Evolutionary conservation across 2,113 vertebrate species (phyloP).

Genomic region (Corvus moneduloides): DNA sequence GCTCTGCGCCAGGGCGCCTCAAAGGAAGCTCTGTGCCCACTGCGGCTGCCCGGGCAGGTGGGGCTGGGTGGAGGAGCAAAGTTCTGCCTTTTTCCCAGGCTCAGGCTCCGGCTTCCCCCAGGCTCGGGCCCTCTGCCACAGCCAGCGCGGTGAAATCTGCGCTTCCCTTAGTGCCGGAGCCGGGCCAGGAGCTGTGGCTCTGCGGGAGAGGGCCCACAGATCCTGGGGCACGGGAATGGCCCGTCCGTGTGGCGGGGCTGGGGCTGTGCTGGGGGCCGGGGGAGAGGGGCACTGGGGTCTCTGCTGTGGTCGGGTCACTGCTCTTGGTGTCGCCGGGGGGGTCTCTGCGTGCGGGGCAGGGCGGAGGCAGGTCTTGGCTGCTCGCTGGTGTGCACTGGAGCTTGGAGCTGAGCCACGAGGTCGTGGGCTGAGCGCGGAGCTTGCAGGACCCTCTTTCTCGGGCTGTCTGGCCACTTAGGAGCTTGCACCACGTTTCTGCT

Average conservation of each 20-base stretch:
- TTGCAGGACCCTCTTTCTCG: neutral
- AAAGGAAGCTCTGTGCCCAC: neutral
- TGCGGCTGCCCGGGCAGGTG: neutral
- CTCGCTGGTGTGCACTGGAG: constrained; percentile 34
- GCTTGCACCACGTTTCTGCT: constrained; percentile 38
- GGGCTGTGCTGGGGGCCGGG: neutral
- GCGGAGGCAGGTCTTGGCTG: neutral
- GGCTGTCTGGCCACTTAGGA: constrained; percentile 14
- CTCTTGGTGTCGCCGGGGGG: neutral
- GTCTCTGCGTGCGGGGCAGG: neutral
- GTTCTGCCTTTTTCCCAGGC: constrained; percentile 16
- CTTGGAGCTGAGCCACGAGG: constrained; percentile 3
- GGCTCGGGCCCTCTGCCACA: constrained; percentile 19
- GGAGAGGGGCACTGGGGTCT: neutral
- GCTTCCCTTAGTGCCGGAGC: neutral
- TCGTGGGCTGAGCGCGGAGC: neutral
- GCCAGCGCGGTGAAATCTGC: accelerated
- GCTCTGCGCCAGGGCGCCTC: accelerated
- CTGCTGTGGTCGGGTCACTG: constrained; percentile 12
- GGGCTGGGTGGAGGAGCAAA: constrained; percentile 1
- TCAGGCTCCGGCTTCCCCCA: neutral
- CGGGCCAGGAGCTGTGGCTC: neutral
- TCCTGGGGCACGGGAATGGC: accelerated
- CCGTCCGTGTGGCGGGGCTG: accelerated
- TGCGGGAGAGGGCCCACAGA: accelerated